A percentile compares a stretch with the other conserved stretches of the same genome.
Conservation (phyloP, 2,113 vertebrate genomes). For the Trichomycterus rosablanca region DNA sequence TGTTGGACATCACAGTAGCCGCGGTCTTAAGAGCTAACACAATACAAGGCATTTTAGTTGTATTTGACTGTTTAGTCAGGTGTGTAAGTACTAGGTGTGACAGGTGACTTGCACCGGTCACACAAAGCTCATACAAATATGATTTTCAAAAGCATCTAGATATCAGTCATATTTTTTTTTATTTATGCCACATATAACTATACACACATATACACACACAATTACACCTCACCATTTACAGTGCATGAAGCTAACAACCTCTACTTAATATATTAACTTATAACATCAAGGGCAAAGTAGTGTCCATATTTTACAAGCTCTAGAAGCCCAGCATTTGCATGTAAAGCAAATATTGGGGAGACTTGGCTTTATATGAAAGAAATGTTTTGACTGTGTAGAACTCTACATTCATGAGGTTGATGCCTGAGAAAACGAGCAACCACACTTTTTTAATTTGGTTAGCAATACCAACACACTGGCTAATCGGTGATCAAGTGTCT, state of each 20-base stretch:
- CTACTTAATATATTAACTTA: conserved; percentile 5
- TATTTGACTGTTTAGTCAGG: conserved; percentile 12
- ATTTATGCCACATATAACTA: neutral
- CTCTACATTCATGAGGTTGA: conserved; percentile 53
- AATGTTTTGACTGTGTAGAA: conserved; percentile 15
- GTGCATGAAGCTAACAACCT: neutral
- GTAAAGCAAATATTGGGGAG: neutral
- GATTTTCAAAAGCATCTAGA: neutral
- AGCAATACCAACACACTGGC: conserved; percentile 48
- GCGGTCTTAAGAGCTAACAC: no score
- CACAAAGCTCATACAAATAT: conserved; percentile 2
- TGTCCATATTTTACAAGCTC: conserved; percentile 11
- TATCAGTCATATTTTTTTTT: neutral
- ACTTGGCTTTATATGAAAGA: neutral
- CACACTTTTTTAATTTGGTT: conserved; percentile 60
- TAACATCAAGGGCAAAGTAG: conserved; percentile 4
- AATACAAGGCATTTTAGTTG: no score
- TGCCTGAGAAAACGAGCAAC: conserved; percentile 59
- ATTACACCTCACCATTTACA: neutral
- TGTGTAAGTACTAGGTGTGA: neutral
- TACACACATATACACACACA: neutral
- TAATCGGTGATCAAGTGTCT: conserved; percentile 44
- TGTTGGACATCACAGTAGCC: no score
- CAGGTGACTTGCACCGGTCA: conserved; percentile 3
- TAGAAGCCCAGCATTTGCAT: neutral